phyloP scores from a whole-genome alignment of 2,113 vertebrate genomes.

The Boleophthalmus pectinirostris region DNA sequence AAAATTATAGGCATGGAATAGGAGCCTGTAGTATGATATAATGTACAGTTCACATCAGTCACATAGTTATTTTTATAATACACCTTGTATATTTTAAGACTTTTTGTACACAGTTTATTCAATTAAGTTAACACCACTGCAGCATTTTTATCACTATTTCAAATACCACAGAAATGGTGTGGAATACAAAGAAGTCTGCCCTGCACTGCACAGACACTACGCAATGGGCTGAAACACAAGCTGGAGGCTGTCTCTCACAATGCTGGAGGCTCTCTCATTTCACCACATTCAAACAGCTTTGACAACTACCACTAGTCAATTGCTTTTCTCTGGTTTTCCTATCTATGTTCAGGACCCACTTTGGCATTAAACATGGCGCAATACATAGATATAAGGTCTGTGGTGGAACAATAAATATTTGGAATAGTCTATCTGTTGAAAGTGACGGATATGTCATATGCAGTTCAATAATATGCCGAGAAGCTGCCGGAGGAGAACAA shows the following conservation, averaged over 20 bases:
- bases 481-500: conserved; percentile 6
- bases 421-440: not conserved
- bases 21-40: too few relatives aligned
- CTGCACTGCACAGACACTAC: not conserved
- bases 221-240: conserved; percentile 30
- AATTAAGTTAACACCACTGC: too few relatives aligned
- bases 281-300: conserved; percentile 28
- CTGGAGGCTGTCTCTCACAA: conserved; percentile 49
- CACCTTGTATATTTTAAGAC: not conserved
- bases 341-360: not conserved
- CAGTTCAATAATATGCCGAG: not conserved
- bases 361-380: not conserved
- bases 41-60: too few relatives aligned
- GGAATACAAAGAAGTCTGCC: not conserved
- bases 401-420: not conserved
- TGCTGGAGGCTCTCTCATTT: conserved; percentile 44
- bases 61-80: too few relatives aligned
- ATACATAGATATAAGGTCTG: not conserved
- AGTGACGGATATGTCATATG: not conserved
- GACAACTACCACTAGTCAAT: not conserved
- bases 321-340: conserved; percentile 12
- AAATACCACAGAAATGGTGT: not conserved
- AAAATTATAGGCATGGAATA: too few relatives aligned
- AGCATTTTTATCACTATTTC: not conserved
- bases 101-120: not conserved